phyloP scores from a whole-genome alignment of 2,113 vertebrate genomes.

The Speoplatyrhinus poulsoni region DNA sequence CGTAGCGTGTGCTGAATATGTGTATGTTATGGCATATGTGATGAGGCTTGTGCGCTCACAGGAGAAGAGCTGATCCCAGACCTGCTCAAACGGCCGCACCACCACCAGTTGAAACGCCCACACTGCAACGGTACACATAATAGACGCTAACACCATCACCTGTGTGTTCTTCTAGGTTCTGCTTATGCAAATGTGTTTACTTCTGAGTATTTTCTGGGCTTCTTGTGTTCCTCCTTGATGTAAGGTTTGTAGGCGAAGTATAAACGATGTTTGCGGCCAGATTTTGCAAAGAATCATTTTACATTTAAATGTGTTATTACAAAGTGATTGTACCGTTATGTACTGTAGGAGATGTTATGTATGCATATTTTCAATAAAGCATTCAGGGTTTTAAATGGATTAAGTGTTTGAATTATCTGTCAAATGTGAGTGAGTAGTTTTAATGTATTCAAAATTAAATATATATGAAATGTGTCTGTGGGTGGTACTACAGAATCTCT shows the following conservation, averaged over 20 bases:
- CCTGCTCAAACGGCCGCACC: conserved; percentile 36
- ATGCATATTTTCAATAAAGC: conserved; percentile 80
- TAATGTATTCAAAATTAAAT: too few species aligned
- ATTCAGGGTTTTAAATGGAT: conserved; percentile 66
- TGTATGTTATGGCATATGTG: conserved; percentile 66
- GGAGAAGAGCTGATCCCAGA: conserved; percentile 19
- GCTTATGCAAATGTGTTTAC: conserved; percentile 43
- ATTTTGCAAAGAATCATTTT: conserved; percentile 61
- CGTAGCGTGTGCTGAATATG: conserved; percentile 56
- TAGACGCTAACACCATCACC: conserved; percentile 36
- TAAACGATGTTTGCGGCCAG: conserved; percentile 53
- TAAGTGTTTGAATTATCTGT: neutral
- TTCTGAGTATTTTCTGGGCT: conserved; percentile 42
- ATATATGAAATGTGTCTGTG: too few species aligned
- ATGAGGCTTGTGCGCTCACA: conserved; percentile 36
- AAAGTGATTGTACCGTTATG: conserved; percentile 77
- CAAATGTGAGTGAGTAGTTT: too few species aligned
- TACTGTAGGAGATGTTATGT: conserved; percentile 75
- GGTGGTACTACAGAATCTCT: too few species aligned
- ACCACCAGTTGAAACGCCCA: conserved; percentile 30
- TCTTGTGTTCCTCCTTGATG: conserved; percentile 28
- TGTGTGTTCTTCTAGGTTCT: conserved; percentile 53
- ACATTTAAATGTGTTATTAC: conserved; percentile 72
- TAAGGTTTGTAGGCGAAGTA: conserved; percentile 47
- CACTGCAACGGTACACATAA: conserved; percentile 12